Evolutionary conservation across 1,140 invertebrate genomes (phyloP).

Genomic region (Contarinia nasturtii): DNA sequence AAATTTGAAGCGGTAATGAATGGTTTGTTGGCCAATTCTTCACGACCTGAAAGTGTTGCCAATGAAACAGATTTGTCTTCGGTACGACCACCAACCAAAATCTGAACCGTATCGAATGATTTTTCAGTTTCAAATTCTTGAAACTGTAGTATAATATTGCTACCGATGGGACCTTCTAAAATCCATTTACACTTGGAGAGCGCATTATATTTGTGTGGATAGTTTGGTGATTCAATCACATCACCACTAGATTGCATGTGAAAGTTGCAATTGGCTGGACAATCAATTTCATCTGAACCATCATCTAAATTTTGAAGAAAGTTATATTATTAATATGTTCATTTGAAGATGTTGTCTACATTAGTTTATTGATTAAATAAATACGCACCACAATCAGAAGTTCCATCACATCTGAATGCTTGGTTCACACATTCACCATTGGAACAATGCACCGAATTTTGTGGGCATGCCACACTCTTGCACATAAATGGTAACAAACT

Average conservation of each 20-base stretch:
- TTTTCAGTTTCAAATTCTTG: conserved; percentile 95
- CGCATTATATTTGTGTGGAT: conserved; percentile 78
- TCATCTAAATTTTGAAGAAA: too few relatives aligned
- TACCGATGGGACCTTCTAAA: conserved; percentile 84
- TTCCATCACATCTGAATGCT: conserved; percentile 77
- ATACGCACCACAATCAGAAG: conserved; percentile 81
- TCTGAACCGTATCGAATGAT: conserved; percentile 88
- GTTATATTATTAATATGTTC: too few relatives aligned
- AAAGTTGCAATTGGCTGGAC: conserved; percentile 68
- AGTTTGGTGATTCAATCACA: conserved; percentile 84
- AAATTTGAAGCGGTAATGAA: conserved; percentile 92
- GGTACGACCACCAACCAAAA: conserved; percentile 82
- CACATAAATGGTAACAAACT: conserved; percentile 88
- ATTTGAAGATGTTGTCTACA: too few relatives aligned
- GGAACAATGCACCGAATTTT: conserved; percentile 77
- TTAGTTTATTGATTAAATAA: too few relatives aligned
- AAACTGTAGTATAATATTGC: conserved; percentile 83
- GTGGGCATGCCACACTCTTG: conserved; percentile 72
- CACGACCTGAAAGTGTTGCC: conserved; percentile 76
- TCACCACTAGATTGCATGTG: conserved; percentile 89
- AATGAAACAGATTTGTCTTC: conserved; percentile 84
- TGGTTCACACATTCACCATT: conserved; percentile 81
- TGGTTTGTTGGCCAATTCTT: conserved; percentile 59
- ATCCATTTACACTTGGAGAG: conserved; percentile 93
- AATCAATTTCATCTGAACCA: conserved; percentile 79